Conservation (phyloP, 1,140 invertebrate species). For the Oryctes rhinoceros region DNA sequence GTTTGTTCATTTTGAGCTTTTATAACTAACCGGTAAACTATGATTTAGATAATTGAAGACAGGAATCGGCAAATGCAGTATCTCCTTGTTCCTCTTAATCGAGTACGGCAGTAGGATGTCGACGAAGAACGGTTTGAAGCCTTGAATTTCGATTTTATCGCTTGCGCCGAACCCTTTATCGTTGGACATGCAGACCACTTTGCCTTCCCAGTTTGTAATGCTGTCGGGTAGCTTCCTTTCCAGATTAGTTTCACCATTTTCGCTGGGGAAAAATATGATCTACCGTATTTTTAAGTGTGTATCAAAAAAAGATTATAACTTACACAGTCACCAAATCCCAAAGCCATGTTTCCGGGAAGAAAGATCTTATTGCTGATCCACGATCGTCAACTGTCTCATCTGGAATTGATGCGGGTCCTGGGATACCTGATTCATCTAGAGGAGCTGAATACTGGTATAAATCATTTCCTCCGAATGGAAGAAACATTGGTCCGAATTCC, state of each 20-base stretch:
- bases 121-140: conserved; percentile 79
- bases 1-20: not conserved
- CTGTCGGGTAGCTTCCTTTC: conserved; percentile 70
- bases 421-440: no score
- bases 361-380: conserved; percentile 62
- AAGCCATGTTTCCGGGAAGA: conserved; percentile 77
- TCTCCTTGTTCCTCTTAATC: conserved; percentile 72
- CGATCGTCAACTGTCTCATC: not conserved
- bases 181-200: conserved; percentile 73
- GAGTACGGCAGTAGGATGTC: conserved; percentile 75
- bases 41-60: conserved; percentile 78
- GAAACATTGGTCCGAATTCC: no score
- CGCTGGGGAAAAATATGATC: not conserved
- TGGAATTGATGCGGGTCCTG: not conserved
- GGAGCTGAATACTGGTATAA: no score
- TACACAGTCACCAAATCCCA: conserved; percentile 71
- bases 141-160: conserved; percentile 65
- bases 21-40: conserved; percentile 65
- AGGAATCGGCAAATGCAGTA: conserved; percentile 72
- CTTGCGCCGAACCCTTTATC: conserved; percentile 72
- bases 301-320: not conserved
- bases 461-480: no score
- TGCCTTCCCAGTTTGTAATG: conserved; percentile 78
- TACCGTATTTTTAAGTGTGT: not conserved
- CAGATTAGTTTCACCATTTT: not conserved